Percentiles rank a stretch among this genome's conserved stretches.
phyloP scores from a whole-genome alignment of 30 jellyfish, hydroid and myxozoan genomes.

The Cassiopea xamachana region DNA sequence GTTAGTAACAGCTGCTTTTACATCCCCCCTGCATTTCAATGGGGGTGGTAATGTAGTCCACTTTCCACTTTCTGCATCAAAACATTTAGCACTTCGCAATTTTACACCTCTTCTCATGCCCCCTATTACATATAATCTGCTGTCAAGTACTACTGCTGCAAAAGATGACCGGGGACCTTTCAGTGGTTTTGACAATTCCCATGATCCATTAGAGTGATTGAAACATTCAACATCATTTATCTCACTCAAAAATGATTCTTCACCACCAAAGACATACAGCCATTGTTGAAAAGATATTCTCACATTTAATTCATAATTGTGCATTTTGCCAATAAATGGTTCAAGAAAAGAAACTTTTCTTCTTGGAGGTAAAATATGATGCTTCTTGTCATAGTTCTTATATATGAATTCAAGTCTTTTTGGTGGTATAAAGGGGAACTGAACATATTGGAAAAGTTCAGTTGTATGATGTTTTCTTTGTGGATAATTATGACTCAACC shows the following conservation, averaged over 20 bases:
- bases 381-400: not conserved
- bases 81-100: conserved; percentile 83
- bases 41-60: conserved; percentile 91
- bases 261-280: conserved; percentile 94
- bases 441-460: conserved; percentile 45
- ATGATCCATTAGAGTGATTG: conserved; percentile 29
- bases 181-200: conserved; percentile 84
- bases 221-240: conserved; percentile 70
- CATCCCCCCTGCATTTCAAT: conserved; percentile 86
- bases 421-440: conserved; percentile 76
- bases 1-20: conserved; percentile 81
- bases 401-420: conserved; percentile 28
- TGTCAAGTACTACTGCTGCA: conserved; percentile 80
- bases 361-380: not conserved
- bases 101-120: conserved; percentile 85
- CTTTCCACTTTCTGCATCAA: conserved; percentile 68
- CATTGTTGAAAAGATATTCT: conserved; percentile 78
- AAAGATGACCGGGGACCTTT: conserved; percentile 81
- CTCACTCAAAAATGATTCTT: conserved; percentile 82
- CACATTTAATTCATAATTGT: conserved; percentile 27
- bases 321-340: conserved; percentile 23
- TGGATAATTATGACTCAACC: conserved; percentile 61
- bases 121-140: conserved; percentile 71
- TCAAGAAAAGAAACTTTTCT: not conserved
- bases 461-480: conserved; percentile 16